These are phyloP conservation scores for Trichacis sp. DNA, from an alignment of 2,888 invertebrate genomes.

Conservation along the genomic window DNA sequence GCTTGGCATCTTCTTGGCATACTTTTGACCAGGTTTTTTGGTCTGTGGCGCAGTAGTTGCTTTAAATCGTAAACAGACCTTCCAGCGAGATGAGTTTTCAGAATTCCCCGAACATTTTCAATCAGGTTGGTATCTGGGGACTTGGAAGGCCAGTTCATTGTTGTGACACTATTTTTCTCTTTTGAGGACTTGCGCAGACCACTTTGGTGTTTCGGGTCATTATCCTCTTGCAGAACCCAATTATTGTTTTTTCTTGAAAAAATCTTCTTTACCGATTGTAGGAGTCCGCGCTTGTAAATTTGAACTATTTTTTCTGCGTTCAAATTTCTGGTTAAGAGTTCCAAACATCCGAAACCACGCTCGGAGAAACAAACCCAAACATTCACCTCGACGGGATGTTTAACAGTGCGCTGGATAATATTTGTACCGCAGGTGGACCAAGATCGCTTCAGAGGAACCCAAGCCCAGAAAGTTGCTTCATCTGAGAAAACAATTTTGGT, in stretches of 20 bases:
- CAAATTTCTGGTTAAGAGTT: no score
- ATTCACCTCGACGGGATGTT: conserved; percentile 29
- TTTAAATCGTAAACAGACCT: no score
- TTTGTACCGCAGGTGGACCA: conserved; percentile 13
- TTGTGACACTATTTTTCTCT: no score
- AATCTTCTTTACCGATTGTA: background rate
- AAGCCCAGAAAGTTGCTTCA: conserved; percentile 35
- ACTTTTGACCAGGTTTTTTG: no score
- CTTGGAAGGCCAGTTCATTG: background rate
- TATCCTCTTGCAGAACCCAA: background rate
- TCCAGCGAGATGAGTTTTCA: no score
- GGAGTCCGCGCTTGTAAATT: background rate
- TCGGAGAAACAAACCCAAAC: conserved; percentile 10
- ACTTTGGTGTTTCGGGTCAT: no score
- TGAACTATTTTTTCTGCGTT: no score
- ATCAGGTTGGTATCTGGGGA: background rate
- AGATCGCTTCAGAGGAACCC: conserved; percentile 18
- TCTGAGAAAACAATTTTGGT: no score
- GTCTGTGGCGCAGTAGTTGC: no score
- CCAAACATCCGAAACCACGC: no score
- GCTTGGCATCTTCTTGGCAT: no score
- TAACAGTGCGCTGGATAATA: conserved; percentile 13
- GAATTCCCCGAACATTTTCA: no score
- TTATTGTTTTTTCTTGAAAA: background rate
- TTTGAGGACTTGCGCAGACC: background rate